phyloP scores from a whole-genome alignment of 2,888 invertebrate genomes.

The Furcula furcula region DNA sequence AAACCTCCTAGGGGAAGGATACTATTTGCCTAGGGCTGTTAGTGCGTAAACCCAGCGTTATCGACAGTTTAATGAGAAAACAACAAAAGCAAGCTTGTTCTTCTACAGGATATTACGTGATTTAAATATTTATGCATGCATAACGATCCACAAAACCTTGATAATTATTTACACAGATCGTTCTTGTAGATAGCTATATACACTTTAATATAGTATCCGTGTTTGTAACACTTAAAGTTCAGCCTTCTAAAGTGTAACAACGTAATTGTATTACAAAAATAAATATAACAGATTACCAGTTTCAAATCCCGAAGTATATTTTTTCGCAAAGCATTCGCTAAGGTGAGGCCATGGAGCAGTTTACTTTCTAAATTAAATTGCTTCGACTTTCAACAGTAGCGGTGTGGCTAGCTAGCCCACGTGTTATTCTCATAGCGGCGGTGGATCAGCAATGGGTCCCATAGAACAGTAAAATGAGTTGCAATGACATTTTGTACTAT shows the following conservation, averaged over 20 bases:
- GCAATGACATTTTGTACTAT: too few relatives aligned
- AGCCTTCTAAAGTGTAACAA: not conserved
- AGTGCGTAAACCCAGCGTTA: too few relatives aligned
- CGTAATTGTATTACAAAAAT: conserved; percentile 7
- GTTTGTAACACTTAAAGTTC: not conserved
- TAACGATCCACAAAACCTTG: not conserved
- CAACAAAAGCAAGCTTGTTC: too few relatives aligned
- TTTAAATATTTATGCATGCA: not conserved
- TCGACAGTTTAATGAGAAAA: too few relatives aligned
- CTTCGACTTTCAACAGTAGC: conserved; percentile 76
- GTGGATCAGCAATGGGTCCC: too few relatives aligned
- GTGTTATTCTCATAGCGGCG: too few relatives aligned
- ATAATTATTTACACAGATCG: not conserved
- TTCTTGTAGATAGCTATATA: not conserved
- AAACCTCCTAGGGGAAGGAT: too few relatives aligned
- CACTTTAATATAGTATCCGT: not conserved
- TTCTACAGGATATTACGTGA: too few relatives aligned
- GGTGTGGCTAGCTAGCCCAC: conserved; percentile 28
- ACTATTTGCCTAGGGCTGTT: too few relatives aligned
- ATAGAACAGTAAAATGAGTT: too few relatives aligned
- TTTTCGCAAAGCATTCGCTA: conserved; percentile 45
- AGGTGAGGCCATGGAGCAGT: conserved; percentile 50
- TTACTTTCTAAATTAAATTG: conserved; percentile 78
- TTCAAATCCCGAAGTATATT: conserved; percentile 1
- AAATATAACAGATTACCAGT: conserved; percentile 13